phyloP scores from a whole-genome alignment of 2,888 invertebrate species.

The Leuctra nigra region DNA sequence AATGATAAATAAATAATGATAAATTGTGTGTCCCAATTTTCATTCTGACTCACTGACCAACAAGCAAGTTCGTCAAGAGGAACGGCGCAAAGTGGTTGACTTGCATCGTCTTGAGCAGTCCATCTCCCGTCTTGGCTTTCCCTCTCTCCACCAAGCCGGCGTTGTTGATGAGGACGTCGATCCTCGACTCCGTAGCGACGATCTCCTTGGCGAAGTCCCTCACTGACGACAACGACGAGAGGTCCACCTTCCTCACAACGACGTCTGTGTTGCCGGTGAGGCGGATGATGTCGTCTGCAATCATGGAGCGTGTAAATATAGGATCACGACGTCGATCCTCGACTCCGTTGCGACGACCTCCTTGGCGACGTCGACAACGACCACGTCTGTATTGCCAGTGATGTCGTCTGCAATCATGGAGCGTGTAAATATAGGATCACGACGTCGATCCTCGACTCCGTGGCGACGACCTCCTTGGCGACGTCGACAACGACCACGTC shows the following conservation, averaged over 20 bases:
- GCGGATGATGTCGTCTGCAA: conserved; percentile 60
- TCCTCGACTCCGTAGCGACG: conserved; percentile 58
- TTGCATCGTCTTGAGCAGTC: conserved; percentile 81
- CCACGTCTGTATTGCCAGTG: too few relatives aligned
- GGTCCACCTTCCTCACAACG: conserved; percentile 65
- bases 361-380: too few relatives aligned
- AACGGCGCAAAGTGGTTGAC: conserved; percentile 94
- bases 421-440: too few relatives aligned
- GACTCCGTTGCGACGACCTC: too few relatives aligned
- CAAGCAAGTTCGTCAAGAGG: conserved; percentile 80
- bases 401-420: too few relatives aligned
- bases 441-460: too few relatives aligned
- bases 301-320: too few relatives aligned
- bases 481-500: too few relatives aligned
- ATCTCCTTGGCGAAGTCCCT: conserved; percentile 78
- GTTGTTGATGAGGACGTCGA: conserved; percentile 83
- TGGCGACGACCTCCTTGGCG: too few relatives aligned
- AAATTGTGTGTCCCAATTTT: too few relatives aligned
- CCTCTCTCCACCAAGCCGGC: conserved; percentile 76
- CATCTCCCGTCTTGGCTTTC: conserved; percentile 65
- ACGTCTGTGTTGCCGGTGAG: conserved; percentile 64
- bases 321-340: too few relatives aligned
- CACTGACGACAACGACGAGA: conserved; percentile 70
- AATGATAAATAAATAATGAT: background rate
- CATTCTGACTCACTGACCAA: conserved; percentile 51